Evolutionary conservation across 2,113 vertebrate species (phyloP).

Genomic region (Cebus imitator): DNA sequence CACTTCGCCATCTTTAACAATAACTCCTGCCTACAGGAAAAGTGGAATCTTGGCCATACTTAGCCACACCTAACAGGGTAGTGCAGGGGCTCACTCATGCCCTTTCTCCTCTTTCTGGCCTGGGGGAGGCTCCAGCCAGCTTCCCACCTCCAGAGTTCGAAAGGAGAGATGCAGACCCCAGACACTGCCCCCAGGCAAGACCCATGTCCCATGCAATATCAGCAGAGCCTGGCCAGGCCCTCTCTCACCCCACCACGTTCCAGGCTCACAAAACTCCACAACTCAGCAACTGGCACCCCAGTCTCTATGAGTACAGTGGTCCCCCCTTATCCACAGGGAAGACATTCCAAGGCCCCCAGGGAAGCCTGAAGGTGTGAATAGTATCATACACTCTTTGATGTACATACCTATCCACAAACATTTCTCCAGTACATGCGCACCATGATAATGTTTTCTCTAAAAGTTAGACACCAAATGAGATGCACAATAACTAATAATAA

Average conservation of each 20-base stretch:
- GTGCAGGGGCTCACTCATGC: accelerated
- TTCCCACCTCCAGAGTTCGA: neutral
- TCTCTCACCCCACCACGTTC: too few relatives aligned
- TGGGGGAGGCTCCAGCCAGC: neutral
- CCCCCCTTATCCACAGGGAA: neutral
- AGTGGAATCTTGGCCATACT: neutral
- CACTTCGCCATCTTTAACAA: neutral
- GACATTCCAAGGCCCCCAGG: neutral
- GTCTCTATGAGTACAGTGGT: neutral
- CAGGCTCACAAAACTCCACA: accelerated
- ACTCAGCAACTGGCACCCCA: too few relatives aligned
- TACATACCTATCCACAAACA: neutral
- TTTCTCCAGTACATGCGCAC: too few relatives aligned
- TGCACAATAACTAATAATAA: neutral
- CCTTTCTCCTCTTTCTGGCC: neutral
- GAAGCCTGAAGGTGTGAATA: neutral
- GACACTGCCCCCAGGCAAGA: neutral
- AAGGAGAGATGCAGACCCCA: neutral
- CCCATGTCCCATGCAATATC: accelerated
- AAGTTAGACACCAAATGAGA: neutral
- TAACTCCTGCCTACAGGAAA: neutral
- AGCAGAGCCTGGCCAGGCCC: neutral
- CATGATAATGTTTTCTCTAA: neutral
- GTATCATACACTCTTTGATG: neutral
- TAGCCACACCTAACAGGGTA: accelerated